Conservation (phyloP, 2,797 vertebrate genomes). For the Sebastiscus albofasciatus region DNA sequence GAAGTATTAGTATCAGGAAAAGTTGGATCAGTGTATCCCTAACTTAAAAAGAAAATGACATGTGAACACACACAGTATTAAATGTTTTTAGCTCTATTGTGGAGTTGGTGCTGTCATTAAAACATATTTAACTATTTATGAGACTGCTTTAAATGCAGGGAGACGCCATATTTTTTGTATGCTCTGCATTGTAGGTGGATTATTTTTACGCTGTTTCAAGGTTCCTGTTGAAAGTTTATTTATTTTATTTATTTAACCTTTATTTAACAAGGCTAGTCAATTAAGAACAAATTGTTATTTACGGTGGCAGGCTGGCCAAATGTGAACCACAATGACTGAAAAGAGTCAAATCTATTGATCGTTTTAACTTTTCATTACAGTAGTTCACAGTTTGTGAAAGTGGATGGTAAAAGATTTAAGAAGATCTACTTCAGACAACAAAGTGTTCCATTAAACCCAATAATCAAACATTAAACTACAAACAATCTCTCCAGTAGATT, state of each 20-base stretch:
- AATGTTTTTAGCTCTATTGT: background rate
- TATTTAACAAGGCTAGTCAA: no score
- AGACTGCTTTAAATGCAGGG: background rate
- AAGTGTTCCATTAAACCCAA: background rate
- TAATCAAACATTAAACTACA: background rate
- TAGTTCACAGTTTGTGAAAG: background rate
- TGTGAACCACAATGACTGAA: background rate
- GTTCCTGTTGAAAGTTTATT: background rate
- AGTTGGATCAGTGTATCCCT: background rate
- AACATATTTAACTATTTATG: no score
- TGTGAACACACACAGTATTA: background rate
- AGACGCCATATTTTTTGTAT: background rate
- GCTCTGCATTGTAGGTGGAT: background rate
- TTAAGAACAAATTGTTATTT: no score
- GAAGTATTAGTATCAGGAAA: background rate
- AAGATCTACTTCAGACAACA: background rate
- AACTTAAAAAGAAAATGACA: background rate
- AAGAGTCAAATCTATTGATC: background rate
- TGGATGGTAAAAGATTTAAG: background rate
- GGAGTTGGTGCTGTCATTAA: background rate
- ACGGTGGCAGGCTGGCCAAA: fast-evolving
- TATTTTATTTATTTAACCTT: no score
- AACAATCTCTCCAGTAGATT: background rate
- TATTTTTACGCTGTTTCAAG: background rate
- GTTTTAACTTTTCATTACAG: background rate